These are phyloP conservation scores for Indri indri DNA, from an alignment of 2,113 vertebrate species.

Conservation along the genomic window DNA sequence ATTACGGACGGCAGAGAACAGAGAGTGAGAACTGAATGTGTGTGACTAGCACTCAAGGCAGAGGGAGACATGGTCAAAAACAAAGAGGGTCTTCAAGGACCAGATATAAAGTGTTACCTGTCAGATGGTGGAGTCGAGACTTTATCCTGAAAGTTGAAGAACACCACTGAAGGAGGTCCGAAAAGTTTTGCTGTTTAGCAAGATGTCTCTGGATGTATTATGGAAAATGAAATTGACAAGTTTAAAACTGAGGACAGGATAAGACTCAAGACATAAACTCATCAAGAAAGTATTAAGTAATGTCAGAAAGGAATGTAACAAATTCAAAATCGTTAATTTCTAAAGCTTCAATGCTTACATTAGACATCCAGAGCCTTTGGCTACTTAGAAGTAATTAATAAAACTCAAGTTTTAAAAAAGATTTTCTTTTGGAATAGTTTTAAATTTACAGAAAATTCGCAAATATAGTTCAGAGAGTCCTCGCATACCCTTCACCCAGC, in stretches of 20 bases:
- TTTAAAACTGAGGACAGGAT: not conserved
- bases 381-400: not conserved
- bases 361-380: not conserved
- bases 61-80: fast-evolving
- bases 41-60: not conserved
- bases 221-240: not conserved
- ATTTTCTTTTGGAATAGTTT: not conserved
- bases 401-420: not conserved
- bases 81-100: fast-evolving
- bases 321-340: not conserved
- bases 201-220: not conserved
- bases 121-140: not conserved
- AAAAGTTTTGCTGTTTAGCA: not conserved
- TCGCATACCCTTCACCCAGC: not conserved
- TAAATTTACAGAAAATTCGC: not conserved
- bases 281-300: not conserved
- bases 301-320: not conserved
- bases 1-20: not conserved
- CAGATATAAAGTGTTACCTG: too few species aligned
- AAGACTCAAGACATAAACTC: not conserved
- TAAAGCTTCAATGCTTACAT: not conserved
- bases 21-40: not conserved
- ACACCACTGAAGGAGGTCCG: not conserved
- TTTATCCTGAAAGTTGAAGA: not conserved
- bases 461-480: not conserved